Conservation (phyloP, 2,113 vertebrate genomes). For the Panurus biarmicus region DNA sequence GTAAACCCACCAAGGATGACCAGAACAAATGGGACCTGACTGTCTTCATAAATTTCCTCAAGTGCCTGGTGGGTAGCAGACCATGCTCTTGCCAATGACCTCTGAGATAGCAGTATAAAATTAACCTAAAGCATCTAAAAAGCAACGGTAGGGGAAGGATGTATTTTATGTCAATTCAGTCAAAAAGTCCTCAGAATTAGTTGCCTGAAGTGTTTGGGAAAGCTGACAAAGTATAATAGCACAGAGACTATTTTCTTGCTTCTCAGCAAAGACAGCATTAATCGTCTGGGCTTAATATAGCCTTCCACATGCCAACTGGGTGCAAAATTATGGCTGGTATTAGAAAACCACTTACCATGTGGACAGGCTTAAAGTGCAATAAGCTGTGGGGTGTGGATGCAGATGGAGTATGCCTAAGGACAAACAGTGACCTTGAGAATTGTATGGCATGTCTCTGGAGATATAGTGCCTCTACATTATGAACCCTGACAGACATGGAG, state of each 20-base stretch:
- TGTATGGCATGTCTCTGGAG: not conserved
- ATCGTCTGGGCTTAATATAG: slow-evolving; percentile 60
- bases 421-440: slow-evolving; percentile 30
- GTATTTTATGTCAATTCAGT: slow-evolving; percentile 53
- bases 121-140: slow-evolving; percentile 39
- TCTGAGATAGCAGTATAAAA: slow-evolving; percentile 21
- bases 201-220: slow-evolving; percentile 59
- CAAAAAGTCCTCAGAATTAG: slow-evolving; percentile 52
- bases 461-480: not conserved
- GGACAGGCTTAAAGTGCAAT: slow-evolving; percentile 42
- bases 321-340: slow-evolving; percentile 57
- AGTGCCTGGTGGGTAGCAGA: not conserved
- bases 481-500: not conserved
- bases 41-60: slow-evolving; percentile 19
- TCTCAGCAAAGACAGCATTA: slow-evolving; percentile 55
- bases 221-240: slow-evolving; percentile 48
- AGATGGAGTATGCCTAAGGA: slow-evolving; percentile 28
- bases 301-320: slow-evolving; percentile 55
- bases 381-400: slow-evolving; percentile 36
- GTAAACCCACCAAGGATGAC: not conserved
- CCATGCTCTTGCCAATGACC: slow-evolving; percentile 9
- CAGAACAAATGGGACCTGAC: not conserved
- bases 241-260: slow-evolving; percentile 48
- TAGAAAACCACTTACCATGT: slow-evolving; percentile 54
- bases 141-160: slow-evolving; percentile 40